Base-by-base conservation (phyloP, 1,140 invertebrate genomes). In the Heterodera schachtii region DNA sequence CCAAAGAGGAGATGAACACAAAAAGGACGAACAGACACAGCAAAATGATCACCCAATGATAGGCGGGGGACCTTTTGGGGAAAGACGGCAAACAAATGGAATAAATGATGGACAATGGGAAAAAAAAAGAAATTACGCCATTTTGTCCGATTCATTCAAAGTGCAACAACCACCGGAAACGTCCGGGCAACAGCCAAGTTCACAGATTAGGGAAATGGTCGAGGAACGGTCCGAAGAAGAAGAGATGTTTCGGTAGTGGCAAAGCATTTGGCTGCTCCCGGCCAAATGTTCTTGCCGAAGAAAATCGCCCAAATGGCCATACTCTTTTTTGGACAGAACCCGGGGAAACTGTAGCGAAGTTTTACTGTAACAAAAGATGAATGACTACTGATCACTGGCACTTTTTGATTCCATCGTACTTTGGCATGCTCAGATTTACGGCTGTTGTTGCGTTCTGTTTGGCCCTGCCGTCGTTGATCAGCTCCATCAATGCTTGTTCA, bases 281-380 rank as follows among this genome's bases (percentile, higher is more conserved):
- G 77, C 47, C 47, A 78, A 78, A 52, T 78, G 77, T 70, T 78
- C 77, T 78, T 78, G 77, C 19, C 77, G 64, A 43, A 78, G 31
- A 44, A 78, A 44, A 9, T 78, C 77, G 31, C 77, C 77, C 66
- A 78, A 47, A 70, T 78, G 44, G 66, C 19, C 66, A 31, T 78
- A 78, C 41, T 78, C 77, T 44, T 13, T 78, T 8, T 43, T 78
- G n/a, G 70, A 78, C 11, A 78, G 57, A 69, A 70, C n/a, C 6
- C 44, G 52, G 7, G 77, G 77, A 46, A 78, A 49, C 47, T 64
- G 57, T 66, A 64, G 21, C 46, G 19, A 3, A 21, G 75, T 49
- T 46, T 41, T 78, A 43, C 8, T 21, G 31, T 3, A 64, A 43
- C 31, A 9, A n/a, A 41, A 66, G 60, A 66, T 9, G n/a, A 66